These are phyloP conservation scores for Engraulis encrasicolus DNA, from an alignment of 2,113 vertebrate genomes.

Conservation along the genomic window DNA sequence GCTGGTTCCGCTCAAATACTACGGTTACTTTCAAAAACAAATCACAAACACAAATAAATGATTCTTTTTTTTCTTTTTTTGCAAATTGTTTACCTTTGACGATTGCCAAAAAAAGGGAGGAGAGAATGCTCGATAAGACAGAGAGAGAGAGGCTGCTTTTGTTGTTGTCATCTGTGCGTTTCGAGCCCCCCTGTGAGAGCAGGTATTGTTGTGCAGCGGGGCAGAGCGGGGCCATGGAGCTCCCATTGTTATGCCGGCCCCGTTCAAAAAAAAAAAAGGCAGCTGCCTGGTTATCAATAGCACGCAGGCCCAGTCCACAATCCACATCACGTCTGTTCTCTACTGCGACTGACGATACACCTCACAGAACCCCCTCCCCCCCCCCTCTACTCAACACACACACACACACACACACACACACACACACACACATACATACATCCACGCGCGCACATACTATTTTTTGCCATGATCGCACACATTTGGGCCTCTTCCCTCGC, in stretches of 20 bases:
- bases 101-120: neutral
- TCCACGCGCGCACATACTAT: constrained; percentile 56
- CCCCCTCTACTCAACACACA: constrained; percentile 60
- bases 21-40: neutral
- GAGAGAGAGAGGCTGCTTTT: constrained; percentile 61
- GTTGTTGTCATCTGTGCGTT: constrained; percentile 61
- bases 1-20: neutral
- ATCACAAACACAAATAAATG: neutral
- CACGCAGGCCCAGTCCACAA: constrained; percentile 73
- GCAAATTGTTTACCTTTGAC: neutral
- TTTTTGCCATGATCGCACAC: constrained; percentile 14
- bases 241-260: constrained; percentile 72
- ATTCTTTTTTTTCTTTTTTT: no score
- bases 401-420: no score
- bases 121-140: constrained; percentile 42
- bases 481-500: neutral
- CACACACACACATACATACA: no score
- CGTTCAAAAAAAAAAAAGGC: constrained; percentile 79
- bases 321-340: no score
- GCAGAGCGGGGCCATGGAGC: constrained; percentile 71
- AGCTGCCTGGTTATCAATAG: constrained; percentile 78
- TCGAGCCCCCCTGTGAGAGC: constrained; percentile 69
- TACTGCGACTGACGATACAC: constrained; percentile 74
- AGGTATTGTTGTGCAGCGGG: constrained; percentile 77
- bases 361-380: constrained; percentile 29